phyloP scores from a whole-genome alignment of 2,113 vertebrate species.

The Cygnus buccinator region DNA sequence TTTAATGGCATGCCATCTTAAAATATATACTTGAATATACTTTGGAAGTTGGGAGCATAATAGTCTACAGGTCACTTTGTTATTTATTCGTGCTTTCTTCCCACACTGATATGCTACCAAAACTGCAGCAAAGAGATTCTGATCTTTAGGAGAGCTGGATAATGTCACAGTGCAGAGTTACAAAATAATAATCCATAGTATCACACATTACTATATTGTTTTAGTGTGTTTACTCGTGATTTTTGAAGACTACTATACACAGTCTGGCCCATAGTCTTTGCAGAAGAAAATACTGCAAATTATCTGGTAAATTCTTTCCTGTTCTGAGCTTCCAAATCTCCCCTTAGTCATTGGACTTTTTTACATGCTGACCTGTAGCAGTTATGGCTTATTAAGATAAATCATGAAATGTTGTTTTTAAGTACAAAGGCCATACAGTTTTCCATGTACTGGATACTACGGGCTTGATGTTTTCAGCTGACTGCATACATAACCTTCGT shows the following conservation, averaged over 20 bases:
- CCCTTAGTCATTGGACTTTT: not conserved
- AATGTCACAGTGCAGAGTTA: not conserved
- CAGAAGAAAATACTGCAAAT: not conserved
- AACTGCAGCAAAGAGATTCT: not conserved
- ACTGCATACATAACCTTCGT: not conserved
- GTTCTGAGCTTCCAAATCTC: not conserved
- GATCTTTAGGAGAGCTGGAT: not conserved
- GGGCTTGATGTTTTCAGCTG: not conserved
- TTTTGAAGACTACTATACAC: not conserved
- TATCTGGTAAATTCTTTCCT: not conserved
- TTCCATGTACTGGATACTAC: not conserved
- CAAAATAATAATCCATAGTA: not conserved
- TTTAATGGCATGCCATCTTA: constrained; percentile 72
- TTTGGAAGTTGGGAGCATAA: constrained; percentile 38
- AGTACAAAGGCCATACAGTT: not conserved
- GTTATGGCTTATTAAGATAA: not conserved
- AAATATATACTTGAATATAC: constrained; percentile 56
- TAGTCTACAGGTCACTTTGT: constrained; percentile 31
- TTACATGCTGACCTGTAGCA: not conserved
- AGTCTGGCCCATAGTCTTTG: not conserved
- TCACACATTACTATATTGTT: not conserved
- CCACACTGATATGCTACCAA: not conserved
- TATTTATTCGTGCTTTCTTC: constrained; percentile 66
- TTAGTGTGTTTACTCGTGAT: not conserved
- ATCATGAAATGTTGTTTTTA: not conserved